A percentile compares a stretch with the other conserved stretches of the same genome.
These are phyloP conservation scores for Tamandua tetradactyla DNA, from an alignment of 2,797 vertebrate species.

Conservation along the genomic window DNA sequence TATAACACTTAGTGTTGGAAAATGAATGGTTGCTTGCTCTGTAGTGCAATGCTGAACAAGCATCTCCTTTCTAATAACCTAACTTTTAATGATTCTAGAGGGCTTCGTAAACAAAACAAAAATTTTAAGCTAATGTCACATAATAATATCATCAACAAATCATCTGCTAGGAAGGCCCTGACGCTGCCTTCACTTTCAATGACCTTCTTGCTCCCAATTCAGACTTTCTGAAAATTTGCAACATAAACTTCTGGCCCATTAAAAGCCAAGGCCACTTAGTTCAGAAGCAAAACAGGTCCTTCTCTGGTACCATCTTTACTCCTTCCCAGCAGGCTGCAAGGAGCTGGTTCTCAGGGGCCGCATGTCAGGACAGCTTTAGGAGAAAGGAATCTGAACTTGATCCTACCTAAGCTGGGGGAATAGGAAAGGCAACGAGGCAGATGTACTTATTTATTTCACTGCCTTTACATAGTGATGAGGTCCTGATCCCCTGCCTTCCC, in stretches of 20 bases:
- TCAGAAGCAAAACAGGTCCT: conserved; percentile 3
- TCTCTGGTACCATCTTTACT: neutral
- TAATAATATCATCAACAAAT: neutral
- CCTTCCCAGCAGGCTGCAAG: neutral
- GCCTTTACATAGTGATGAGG: conserved; percentile 65
- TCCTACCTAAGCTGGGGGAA: conserved; percentile 52
- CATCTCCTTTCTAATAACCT: conserved; percentile 39
- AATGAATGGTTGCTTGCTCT: conserved; percentile 27
- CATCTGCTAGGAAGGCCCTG: neutral
- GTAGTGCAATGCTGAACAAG: neutral
- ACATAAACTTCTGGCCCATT: neutral
- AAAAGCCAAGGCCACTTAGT: conserved; percentile 10
- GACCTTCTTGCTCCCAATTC: neutral
- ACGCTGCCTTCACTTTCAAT: neutral
- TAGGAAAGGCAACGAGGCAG: conserved; percentile 21
- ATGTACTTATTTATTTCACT: conserved; percentile 58
- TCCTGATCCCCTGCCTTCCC: conserved; percentile 51
- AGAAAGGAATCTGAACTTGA: conserved; percentile 47
- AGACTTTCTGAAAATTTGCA: conserved; percentile 24
- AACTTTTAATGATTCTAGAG: conserved; percentile 49
- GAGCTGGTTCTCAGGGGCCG: neutral
- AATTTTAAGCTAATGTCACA: neutral
- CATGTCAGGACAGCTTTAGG: neutral
- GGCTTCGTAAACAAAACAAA: neutral
- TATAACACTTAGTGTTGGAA: neutral